phyloP scores from a whole-genome alignment of 1,140 invertebrate genomes.

The Dendroctonus ponderosae region DNA sequence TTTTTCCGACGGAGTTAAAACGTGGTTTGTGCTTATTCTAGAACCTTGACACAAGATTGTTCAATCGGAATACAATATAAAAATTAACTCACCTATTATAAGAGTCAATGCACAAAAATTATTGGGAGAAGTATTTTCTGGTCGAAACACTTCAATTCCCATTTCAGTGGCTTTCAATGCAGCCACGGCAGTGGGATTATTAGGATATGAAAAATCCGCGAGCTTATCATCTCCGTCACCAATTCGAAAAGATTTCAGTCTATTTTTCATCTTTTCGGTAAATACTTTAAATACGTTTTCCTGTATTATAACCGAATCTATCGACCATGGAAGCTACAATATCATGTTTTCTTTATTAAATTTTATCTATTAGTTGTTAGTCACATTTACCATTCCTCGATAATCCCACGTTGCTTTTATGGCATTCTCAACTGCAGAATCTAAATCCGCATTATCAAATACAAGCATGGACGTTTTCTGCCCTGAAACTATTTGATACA shows the following conservation, averaged over 20 bases:
- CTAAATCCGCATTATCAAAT: slow-evolving; percentile 60
- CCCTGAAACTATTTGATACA: slow-evolving; percentile 22
- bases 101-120: slow-evolving; percentile 18
- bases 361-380: background rate
- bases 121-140: background rate
- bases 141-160: slow-evolving; percentile 40
- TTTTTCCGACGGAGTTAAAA: slow-evolving; percentile 45
- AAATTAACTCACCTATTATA: slow-evolving; percentile 22
- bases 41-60: slow-evolving; percentile 31
- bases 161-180: slow-evolving; percentile 32
- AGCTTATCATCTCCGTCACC: slow-evolving; percentile 54
- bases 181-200: slow-evolving; percentile 12
- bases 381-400: slow-evolving; percentile 55
- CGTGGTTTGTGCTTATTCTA: slow-evolving; percentile 38
- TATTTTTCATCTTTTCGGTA: slow-evolving; percentile 53
- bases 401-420: slow-evolving; percentile 58
- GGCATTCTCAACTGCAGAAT: slow-evolving; percentile 59
- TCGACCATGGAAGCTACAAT: slow-evolving; percentile 56
- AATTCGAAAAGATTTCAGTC: slow-evolving; percentile 50
- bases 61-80: slow-evolving; percentile 16
- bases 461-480: slow-evolving; percentile 56
- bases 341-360: background rate
- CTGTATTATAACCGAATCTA: slow-evolving; percentile 57
- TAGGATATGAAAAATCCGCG: slow-evolving; percentile 37
- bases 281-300: slow-evolving; percentile 56